Evolutionary conservation across 1,140 invertebrate species (phyloP), one percentile per base, ranked within the genome.

Genomic region (Plectrocnemia conspersa): DNA sequence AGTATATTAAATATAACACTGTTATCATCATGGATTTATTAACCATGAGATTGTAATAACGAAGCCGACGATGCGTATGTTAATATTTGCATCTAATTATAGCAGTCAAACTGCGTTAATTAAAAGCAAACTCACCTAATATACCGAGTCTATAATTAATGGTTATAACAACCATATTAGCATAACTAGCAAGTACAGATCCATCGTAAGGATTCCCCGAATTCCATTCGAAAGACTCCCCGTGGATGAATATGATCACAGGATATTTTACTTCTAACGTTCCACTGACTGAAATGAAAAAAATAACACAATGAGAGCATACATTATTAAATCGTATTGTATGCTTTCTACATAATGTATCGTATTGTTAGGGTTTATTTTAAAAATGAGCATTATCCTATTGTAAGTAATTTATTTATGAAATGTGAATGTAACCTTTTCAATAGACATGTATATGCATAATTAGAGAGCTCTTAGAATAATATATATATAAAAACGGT

Each of bases 121-220:
- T 29, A 29, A 29, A 52, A 21, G 13, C 15, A 4, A 18, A 67
- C 80, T 82, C 76, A 91, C 90, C 95, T 65, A 98, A 77, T 58
- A 97, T 86, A 45, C 95, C 96, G 29, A 99, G 82, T 49, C 96
- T 81, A 74, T 97, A 99, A 79, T 98, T 98, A 61, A 98, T 82
- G 15, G 93, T 95, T 61, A 98, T 87, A 55, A 98, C 91, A 52
- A 98, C 88, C 65, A 96, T 80, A 61, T 95, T 86, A 3, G 91
- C 86, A 65, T 93, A 91, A 64, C 91, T 88, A 44, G 92, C 88
- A 55, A 98, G 76, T 22, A 95, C 88, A 57, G 89, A 89, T 48
- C 93, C 93, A 68, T 98, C 93, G 74, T 97, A 96, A 4, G 91
- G 85, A 75, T 96, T 95, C 32, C 93, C 92, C 40, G 90, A 91